phyloP scores from a whole-genome alignment of 2,888 invertebrate genomes.

The Atrina japonica region DNA sequence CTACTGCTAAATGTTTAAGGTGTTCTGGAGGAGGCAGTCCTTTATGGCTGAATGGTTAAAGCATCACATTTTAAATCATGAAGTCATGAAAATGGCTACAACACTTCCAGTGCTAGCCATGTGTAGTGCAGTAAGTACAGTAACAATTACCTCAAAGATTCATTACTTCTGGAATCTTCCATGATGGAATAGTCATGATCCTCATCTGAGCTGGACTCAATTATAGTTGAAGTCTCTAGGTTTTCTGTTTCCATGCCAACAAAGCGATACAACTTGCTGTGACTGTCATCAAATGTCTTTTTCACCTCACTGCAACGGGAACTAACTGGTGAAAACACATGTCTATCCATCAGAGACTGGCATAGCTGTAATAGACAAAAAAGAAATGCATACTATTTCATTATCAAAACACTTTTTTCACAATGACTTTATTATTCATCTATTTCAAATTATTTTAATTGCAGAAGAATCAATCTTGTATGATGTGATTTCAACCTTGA shows the following conservation, averaged over 20 bases:
- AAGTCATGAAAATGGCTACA: too few species aligned
- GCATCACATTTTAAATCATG: too few species aligned
- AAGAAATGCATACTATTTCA: background rate
- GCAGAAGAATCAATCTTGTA: too few species aligned
- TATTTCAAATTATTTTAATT: too few species aligned
- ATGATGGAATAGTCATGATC: slow-evolving; percentile 44
- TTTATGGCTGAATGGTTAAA: too few species aligned
- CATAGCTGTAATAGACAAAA: slow-evolving; percentile 66
- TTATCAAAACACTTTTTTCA: too few species aligned
- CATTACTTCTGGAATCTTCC: slow-evolving; percentile 39
- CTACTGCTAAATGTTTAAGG: too few species aligned
- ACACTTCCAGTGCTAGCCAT: too few species aligned
- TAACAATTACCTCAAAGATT: slow-evolving; percentile 38
- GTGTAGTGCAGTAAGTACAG: too few species aligned
- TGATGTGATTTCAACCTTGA: too few species aligned
- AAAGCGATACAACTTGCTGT: slow-evolving; percentile 74
- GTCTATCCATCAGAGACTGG: slow-evolving; percentile 75
- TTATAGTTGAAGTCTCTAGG: slow-evolving; percentile 46
- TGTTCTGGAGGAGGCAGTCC: too few species aligned
- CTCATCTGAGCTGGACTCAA: slow-evolving; percentile 37
- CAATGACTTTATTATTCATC: too few species aligned
- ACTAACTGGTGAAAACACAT: slow-evolving; percentile 74
- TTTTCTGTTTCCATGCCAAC: slow-evolving; percentile 51
- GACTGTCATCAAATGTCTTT: slow-evolving; percentile 76
- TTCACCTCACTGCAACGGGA: slow-evolving; percentile 55